Percentiles rank a stretch among this genome's conserved stretches.
Conservation (phyloP, 2,888 invertebrate species). For the Craniophora ligustri region DNA sequence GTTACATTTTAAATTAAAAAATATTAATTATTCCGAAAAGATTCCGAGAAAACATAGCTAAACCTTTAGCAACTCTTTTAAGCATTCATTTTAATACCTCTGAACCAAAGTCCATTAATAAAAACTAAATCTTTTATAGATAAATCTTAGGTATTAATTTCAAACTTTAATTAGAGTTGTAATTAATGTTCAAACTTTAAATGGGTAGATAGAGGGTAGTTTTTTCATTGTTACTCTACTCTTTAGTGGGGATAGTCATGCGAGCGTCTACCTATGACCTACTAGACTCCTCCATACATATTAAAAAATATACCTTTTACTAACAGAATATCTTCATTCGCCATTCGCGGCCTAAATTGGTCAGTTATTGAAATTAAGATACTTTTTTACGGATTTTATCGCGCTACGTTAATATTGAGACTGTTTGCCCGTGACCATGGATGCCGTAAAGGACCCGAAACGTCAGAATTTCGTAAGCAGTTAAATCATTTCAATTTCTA, state of each 20-base stretch:
- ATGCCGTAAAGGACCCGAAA: too few species aligned
- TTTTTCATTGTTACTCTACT: constrained; percentile 24
- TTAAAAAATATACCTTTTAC: too few species aligned
- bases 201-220: constrained; percentile 22
- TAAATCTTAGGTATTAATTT: constrained; percentile 46
- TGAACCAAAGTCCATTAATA: constrained; percentile 32
- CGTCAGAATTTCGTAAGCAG: too few species aligned
- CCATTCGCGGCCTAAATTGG: too few species aligned
- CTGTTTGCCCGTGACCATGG: too few species aligned
- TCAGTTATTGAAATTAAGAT: too few species aligned
- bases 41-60: neutral
- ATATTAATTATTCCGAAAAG: neutral
- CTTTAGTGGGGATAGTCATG: constrained; percentile 7
- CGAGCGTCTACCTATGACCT: constrained; percentile 3
- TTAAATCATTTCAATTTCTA: too few species aligned
- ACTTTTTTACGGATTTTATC: too few species aligned
- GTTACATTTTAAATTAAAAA: too few species aligned
- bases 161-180: constrained; percentile 44
- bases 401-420: too few species aligned
- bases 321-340: too few species aligned
- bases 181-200: constrained; percentile 44
- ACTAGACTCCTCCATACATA: too few species aligned
- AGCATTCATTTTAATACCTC: constrained; percentile 25
- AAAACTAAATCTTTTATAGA: constrained; percentile 50
- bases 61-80: constrained; percentile 3